Evolutionary conservation across 2,113 vertebrate genomes (phyloP), one percentile per base, ranked within the genome.

Genomic region (Mesocricetus auratus): DNA sequence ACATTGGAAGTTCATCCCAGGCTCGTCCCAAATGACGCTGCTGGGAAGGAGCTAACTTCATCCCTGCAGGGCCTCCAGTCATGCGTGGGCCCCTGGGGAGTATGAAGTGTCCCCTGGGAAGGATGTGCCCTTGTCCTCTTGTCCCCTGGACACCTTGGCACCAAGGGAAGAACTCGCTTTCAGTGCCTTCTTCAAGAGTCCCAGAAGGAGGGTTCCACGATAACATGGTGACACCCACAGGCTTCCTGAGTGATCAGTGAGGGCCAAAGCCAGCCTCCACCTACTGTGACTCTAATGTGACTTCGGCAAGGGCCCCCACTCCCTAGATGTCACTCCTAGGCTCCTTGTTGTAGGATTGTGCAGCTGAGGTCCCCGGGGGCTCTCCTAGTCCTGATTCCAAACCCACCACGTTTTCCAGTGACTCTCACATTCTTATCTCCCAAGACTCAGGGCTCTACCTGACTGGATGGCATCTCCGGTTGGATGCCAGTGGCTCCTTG

Each of bases 251-350:
- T 29, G 50, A 56, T 17, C 19, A 17, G 56, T 6, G n/a, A 53
- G 75, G 78, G 31, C 26, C 0, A 0, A 21, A n/a, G 39, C 22
- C n/a, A 11, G 1, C 42, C 11, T 0, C 0, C 29, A 26, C 31
- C 71, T 74, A 33, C 69, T 50, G 68, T 71, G 47, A 58, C 10
- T 15, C 1, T 75, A 8, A 26, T 33, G 66, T 74, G 91, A 45
- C 69, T 21, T 13, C n/a, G 66, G 86, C 75, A 47, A 88, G 69
- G n/a, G 7, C 42, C 42, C 81, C 60, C 16, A 0, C 45, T 53
- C 15, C 66, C 56, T 31, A 60, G 53, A 29, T 53, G 10, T 58
- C 85, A 17, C 10, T 7, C 16, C n/a, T n/a, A 33, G 47, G 33
- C 0, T 10, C 56, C 26, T 81, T 39, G 24, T 9, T 50, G 8